A percentile compares a stretch with the other conserved stretches of the same genome.
These are phyloP conservation scores for Colaptes auratus DNA, from an alignment of 2,113 vertebrate genomes.

Conservation along the genomic window DNA sequence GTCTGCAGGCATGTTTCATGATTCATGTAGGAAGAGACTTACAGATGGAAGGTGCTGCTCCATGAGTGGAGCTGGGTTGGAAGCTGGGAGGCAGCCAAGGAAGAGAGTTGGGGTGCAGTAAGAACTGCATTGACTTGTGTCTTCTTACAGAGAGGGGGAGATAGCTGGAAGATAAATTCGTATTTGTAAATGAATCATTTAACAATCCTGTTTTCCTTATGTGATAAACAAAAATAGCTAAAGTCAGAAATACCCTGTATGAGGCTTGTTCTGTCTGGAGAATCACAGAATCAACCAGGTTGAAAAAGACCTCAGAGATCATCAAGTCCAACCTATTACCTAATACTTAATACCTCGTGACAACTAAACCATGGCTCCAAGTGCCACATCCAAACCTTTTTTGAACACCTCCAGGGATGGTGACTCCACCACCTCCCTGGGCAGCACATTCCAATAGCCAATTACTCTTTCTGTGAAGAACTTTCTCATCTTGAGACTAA, in stretches of 20 bases:
- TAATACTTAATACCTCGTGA: too few relatives aligned
- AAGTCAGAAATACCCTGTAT: background rate
- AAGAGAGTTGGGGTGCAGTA: accelerated
- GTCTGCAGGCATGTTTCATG: background rate
- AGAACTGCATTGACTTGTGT: accelerated
- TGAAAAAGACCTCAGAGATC: too few relatives aligned
- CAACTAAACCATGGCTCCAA: too few relatives aligned
- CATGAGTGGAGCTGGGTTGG: accelerated
- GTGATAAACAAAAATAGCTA: background rate
- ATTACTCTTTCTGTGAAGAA: too few relatives aligned
- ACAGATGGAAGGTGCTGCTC: background rate
- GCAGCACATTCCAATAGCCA: too few relatives aligned
- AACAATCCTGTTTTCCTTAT: background rate
- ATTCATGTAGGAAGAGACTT: background rate
- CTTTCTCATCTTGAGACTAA: too few relatives aligned
- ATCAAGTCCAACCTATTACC: too few relatives aligned
- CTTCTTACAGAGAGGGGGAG: background rate
- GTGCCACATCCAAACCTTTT: too few relatives aligned
- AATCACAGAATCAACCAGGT: too few relatives aligned
- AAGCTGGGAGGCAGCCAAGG: background rate
- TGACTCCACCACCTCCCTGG: too few relatives aligned
- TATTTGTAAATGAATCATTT: background rate
- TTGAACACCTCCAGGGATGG: too few relatives aligned
- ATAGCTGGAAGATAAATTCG: background rate
- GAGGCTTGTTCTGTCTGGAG: background rate